Evolutionary conservation across 2,888 invertebrate genomes (phyloP).

Genomic region (Cryptosula pallasiana): DNA sequence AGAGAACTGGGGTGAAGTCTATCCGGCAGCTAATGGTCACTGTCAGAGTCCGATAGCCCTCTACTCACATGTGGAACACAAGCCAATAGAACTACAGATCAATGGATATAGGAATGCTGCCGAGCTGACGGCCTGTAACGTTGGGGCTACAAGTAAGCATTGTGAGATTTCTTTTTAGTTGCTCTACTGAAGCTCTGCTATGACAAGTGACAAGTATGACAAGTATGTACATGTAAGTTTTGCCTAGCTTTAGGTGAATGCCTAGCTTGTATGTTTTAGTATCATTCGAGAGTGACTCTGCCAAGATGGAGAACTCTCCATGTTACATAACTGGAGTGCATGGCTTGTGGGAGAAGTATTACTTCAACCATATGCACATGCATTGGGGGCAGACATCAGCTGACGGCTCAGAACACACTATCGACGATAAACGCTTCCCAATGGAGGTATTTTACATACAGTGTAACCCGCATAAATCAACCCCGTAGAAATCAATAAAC

Average conservation of each 20-base stretch:
- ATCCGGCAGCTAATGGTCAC: neutral
- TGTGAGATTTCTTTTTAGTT: too few relatives aligned
- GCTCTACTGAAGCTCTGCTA: too few relatives aligned
- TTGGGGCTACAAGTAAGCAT: neutral
- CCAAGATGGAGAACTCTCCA: slow-evolving; percentile 20
- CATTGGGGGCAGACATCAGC: slow-evolving; percentile 11
- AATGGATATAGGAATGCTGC: slow-evolving; percentile 1
- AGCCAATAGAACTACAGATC: neutral
- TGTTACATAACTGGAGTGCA: slow-evolving; percentile 4
- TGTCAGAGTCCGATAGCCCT: slow-evolving; percentile 13
- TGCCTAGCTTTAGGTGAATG: too few relatives aligned
- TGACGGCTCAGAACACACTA: slow-evolving; percentile 20
- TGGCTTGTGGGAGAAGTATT: slow-evolving; percentile 20
- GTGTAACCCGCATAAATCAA: too few relatives aligned
- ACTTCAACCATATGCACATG: slow-evolving; percentile 18
- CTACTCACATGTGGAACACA: neutral
- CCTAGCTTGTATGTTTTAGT: slow-evolving; percentile 5
- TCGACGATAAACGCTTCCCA: slow-evolving; percentile 8
- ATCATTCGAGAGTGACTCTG: neutral
- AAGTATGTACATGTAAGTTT: too few relatives aligned
- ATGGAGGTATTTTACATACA: slow-evolving; percentile 13
- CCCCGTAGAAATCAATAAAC: too few relatives aligned
- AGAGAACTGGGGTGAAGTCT: neutral
- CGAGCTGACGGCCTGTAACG: neutral
- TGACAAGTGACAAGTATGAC: too few relatives aligned